Base-by-base conservation (phyloP, 37 sponge, comb jelly and placozoan species). In the Chondrilla cf. caribensis region DNA sequence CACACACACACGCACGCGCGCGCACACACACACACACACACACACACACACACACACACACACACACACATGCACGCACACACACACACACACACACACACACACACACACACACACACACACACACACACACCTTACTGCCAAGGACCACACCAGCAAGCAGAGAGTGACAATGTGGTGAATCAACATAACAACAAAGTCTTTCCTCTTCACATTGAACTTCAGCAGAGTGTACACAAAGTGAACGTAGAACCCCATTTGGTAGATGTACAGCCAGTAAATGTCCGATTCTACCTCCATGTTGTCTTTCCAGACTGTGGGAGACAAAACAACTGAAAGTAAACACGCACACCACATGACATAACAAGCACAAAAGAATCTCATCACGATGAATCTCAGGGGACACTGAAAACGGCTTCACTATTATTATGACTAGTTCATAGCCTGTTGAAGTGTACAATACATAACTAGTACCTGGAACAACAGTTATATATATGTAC, bases 151-250 rank as follows among this genome's bases (percentile, higher is more conserved):
- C 6, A 62, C 29, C 25, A 62, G 64, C 6, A 62, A 22, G 7
- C 29, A 29, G 18, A 62, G 25, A 4, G 64, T 62, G 6, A 62
- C 25, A 14, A 85, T 33, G 55, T 93, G 94, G 60, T 93, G 94
- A 8, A 87, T 62, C 84, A 93, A 82, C 51, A 89, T 59, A 2
- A 87, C 90, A 42, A 64, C 33, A 70, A 83, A 93, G 71, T 93
- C 94, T 21, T 72, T 82, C 14, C 88, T 58, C 31, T 76, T 79
- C 2, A 82, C 78, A 54, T 91, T 87, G 54, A 91, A 18, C 29
- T 35, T 78, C n/a, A 82, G 38, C 2, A 75, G 25, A 62, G 64
- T 62, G 18, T 19, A 7, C 6, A 62, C 64, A 15, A 62, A 62
- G 64, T 62, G 64, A 29, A 62, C 15, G 29, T 62, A 62, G 29